phyloP scores from a whole-genome alignment of 1,140 invertebrate genomes.

The Micrasema minimum region DNA sequence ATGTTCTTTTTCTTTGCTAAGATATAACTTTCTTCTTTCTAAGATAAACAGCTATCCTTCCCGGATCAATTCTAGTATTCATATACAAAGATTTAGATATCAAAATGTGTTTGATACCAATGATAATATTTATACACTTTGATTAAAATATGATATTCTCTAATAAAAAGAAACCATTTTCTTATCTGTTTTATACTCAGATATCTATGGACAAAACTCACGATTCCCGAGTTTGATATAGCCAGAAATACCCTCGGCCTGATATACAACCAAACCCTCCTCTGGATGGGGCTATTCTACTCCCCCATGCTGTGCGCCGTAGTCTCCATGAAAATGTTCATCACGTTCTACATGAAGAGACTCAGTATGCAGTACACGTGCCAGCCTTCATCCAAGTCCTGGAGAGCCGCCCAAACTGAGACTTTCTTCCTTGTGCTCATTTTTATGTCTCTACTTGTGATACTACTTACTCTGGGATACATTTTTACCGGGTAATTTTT shows the following conservation, averaged over 20 bases:
- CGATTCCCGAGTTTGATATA: conserved; percentile 76
- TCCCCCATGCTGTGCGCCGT: conserved; percentile 72
- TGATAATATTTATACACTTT: no score
- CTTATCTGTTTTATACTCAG: no score
- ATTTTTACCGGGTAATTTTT: conserved; percentile 68
- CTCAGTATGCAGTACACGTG: conserved; percentile 67
- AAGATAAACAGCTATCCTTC: no score
- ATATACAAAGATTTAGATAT: no score
- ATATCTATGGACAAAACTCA: conserved; percentile 54
- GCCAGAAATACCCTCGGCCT: conserved; percentile 77
- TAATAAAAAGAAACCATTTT: no score
- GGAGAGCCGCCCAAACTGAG: conserved; percentile 78
- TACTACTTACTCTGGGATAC: conserved; percentile 69
- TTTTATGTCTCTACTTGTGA: conserved; percentile 72
- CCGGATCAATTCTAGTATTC: no score
- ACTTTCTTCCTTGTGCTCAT: conserved; percentile 76
- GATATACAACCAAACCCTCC: conserved; percentile 80
- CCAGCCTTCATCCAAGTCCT: conserved; percentile 69
- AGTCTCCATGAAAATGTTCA: conserved; percentile 72
- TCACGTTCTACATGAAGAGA: conserved; percentile 77
- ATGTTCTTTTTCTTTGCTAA: no score
- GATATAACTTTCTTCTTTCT: no score
- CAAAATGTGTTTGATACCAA: no score
- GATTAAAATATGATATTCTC: no score
- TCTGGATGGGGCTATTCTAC: conserved; percentile 79